Percentiles rank a stretch among this genome's conserved stretches.
Conservation (phyloP, 2,797 vertebrate genomes). For the Pantherophis alleghaniensis region DNA sequence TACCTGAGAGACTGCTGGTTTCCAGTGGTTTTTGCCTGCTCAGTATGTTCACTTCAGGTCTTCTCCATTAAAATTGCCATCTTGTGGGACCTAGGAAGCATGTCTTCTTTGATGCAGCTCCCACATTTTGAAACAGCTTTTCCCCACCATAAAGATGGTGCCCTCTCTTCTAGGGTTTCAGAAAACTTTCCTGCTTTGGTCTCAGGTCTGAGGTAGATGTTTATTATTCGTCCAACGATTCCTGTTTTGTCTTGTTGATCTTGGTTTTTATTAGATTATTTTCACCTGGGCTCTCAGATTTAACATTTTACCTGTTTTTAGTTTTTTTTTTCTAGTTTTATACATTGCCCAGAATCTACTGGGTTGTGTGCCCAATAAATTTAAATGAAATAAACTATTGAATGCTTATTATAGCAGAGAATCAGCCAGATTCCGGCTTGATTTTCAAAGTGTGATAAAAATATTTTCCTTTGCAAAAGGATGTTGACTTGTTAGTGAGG, state of each 20-base stretch:
- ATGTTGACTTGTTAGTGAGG: background rate
- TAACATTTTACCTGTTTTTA: background rate
- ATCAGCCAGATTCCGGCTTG: too few relatives aligned
- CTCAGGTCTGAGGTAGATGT: background rate
- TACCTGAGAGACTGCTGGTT: background rate
- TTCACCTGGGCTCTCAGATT: background rate
- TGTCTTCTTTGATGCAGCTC: background rate
- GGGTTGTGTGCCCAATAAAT: background rate
- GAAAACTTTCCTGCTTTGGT: background rate
- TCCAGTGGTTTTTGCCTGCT: background rate
- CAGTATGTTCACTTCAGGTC: background rate
- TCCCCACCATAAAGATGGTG: background rate
- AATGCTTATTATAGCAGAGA: background rate
- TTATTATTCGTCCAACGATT: background rate
- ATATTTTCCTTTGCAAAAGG: background rate
- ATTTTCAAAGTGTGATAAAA: background rate
- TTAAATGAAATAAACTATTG: background rate
- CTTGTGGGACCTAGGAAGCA: background rate
- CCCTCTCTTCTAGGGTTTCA: background rate
- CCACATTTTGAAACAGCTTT: background rate
- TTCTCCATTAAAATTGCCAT: background rate
- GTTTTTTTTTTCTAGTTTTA: background rate
- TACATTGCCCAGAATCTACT: background rate
- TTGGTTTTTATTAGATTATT: background rate
- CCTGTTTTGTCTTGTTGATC: background rate